Conservation (phyloP, 2,797 vertebrate species). For the Mus spretus region DNA sequence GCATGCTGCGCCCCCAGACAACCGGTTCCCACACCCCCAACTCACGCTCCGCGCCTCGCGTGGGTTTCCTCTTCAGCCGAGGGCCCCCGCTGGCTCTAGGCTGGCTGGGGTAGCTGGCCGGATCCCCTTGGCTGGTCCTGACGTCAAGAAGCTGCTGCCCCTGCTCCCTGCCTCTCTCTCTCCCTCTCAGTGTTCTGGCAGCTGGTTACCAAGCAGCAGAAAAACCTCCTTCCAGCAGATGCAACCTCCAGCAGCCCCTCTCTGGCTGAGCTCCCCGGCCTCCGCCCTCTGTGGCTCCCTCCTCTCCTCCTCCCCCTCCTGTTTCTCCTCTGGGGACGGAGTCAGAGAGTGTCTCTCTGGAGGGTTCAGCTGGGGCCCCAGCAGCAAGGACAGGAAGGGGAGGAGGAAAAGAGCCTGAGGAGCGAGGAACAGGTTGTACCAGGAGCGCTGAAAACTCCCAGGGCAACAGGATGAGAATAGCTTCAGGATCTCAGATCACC, state of each 20-base stretch:
- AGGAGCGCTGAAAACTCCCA: slow-evolving; percentile 58
- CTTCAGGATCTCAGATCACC: slow-evolving; percentile 73
- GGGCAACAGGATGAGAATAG: slow-evolving; percentile 71
- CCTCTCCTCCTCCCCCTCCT: background rate
- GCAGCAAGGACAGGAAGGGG: background rate
- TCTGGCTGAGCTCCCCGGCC: slow-evolving; percentile 53
- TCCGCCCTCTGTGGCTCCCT: slow-evolving; percentile 41
- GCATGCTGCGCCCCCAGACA: slow-evolving; percentile 80
- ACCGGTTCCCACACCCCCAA: background rate
- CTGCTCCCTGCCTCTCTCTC: slow-evolving; percentile 75
- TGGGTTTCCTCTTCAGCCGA: background rate
- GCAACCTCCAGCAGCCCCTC: slow-evolving; percentile 78
- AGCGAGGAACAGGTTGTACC: slow-evolving; percentile 79
- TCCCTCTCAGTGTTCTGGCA: slow-evolving; percentile 73
- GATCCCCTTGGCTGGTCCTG: slow-evolving; percentile 84
- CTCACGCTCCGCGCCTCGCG: background rate
- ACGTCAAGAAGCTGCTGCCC: slow-evolving; percentile 89
- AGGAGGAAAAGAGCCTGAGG: background rate
- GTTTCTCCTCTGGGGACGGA: background rate
- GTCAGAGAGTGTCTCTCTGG: slow-evolving; percentile 9
- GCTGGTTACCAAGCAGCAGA: slow-evolving; percentile 82
- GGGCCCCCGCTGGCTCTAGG: slow-evolving; percentile 77
- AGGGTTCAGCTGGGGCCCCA: slow-evolving; percentile 51
- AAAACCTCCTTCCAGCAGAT: slow-evolving; percentile 74
- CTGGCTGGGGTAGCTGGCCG: slow-evolving; percentile 69